A percentile compares a stretch with the other conserved stretches of the same genome.
Conservation (phyloP, 1,140 invertebrate species). For the Drosophila murphyi region DNA sequence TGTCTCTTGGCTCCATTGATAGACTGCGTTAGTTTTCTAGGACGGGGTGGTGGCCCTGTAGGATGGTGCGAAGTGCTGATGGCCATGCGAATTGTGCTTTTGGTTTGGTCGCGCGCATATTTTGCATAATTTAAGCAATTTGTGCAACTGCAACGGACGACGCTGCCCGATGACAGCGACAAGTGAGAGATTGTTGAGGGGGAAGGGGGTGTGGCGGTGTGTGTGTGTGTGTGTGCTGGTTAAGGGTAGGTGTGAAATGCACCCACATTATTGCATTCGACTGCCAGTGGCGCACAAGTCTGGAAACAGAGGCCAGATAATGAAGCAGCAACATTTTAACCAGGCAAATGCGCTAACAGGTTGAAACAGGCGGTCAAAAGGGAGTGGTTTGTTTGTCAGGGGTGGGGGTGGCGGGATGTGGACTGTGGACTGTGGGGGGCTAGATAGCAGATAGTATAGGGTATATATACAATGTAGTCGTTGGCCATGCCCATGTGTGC, state of each 20-base stretch:
- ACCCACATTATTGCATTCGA: slow-evolving; percentile 65
- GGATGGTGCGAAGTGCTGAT: not conserved
- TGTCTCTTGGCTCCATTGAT: not conserved
- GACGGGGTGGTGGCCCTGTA: too few relatives aligned
- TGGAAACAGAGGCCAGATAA: slow-evolving; percentile 70
- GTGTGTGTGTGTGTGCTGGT: not conserved
- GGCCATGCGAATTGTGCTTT: slow-evolving; percentile 49
- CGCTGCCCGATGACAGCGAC: slow-evolving; percentile 38
- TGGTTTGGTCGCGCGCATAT: slow-evolving; percentile 74
- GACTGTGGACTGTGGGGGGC: too few relatives aligned
- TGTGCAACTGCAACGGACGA: slow-evolving; percentile 67
- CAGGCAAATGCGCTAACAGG: slow-evolving; percentile 73
- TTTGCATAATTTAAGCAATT: slow-evolving; percentile 83
- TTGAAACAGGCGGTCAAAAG: not conserved
- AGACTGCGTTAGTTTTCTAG: not conserved
- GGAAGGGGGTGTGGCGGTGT: not conserved
- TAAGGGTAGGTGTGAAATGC: slow-evolving; percentile 49
- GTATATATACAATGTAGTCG: not conserved
- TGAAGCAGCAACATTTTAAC: slow-evolving; percentile 82
- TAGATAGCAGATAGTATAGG: not conserved
- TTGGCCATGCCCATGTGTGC: not conserved
- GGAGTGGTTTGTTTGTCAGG: not conserved
- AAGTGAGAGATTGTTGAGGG: slow-evolving; percentile 25
- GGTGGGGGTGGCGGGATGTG: too few relatives aligned
- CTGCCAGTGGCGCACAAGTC: slow-evolving; percentile 2